Percentiles rank a stretch among this genome's conserved stretches.
phyloP scores from a whole-genome alignment of 2,797 vertebrate genomes.

The Schizopygopsis pylzovi region DNA sequence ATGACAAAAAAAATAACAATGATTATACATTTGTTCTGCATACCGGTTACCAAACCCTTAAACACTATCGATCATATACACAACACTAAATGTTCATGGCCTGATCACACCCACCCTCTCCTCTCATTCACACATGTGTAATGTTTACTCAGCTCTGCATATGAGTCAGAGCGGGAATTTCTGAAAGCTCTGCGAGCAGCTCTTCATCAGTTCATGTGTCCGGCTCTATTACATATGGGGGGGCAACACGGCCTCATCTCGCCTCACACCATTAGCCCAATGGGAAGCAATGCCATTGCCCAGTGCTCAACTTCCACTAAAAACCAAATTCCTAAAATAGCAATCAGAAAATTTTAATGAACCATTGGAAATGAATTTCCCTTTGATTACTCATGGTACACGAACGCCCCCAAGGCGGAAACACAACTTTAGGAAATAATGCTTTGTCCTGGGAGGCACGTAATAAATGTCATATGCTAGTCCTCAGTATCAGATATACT shows the following conservation, averaged over 20 bases:
- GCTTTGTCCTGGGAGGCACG: neutral
- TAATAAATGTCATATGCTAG: neutral
- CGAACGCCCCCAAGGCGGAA: neutral
- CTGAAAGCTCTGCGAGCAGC: slow-evolving; percentile 9
- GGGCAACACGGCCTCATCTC: slow-evolving; percentile 11
- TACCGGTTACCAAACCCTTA: neutral
- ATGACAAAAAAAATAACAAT: neutral
- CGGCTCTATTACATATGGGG: slow-evolving; percentile 30
- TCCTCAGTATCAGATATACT: neutral
- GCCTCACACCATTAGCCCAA: neutral
- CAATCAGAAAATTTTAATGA: neutral
- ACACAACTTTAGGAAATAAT: neutral
- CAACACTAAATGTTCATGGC: neutral
- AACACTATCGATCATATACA: neutral
- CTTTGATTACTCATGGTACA: slow-evolving; percentile 15
- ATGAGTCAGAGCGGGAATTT: neutral
- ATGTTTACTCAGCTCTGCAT: neutral
- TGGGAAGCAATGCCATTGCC: neutral
- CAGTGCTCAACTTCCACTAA: neutral
- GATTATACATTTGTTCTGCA: neutral
- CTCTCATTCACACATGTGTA: neutral
- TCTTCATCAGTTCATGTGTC: slow-evolving; percentile 23
- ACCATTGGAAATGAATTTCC: neutral
- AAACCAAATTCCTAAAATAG: neutral
- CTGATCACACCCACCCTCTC: neutral